Percentiles rank a stretch among this genome's conserved stretches.
phyloP scores from a whole-genome alignment of 2,797 vertebrate genomes.

The Coilia nasus region DNA sequence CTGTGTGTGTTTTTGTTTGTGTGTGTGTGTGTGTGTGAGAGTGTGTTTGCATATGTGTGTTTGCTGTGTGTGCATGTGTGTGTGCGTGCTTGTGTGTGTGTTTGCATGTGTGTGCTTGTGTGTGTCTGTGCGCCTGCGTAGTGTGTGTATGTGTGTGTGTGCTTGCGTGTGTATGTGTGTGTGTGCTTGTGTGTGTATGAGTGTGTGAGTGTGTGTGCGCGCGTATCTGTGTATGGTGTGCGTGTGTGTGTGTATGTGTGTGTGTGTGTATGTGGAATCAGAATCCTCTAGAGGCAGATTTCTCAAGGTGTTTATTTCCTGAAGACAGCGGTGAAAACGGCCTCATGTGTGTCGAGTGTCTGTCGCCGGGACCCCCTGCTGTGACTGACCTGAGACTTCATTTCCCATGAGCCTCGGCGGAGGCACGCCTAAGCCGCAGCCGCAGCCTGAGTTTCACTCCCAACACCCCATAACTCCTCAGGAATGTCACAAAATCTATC shows the following conservation, averaged over 20 bases:
- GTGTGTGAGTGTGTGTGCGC: no score
- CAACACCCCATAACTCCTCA: constrained; percentile 20
- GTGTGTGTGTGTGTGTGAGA: no score
- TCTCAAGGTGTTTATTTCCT: constrained; percentile 36
- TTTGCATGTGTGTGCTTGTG: not conserved
- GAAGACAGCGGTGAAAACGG: constrained; percentile 22
- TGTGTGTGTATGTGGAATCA: not conserved
- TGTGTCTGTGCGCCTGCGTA: not conserved
- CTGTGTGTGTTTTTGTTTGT: no score
- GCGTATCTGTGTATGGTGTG: not conserved
- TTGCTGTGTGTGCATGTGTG: no score
- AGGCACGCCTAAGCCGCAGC: not conserved
- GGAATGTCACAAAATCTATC: constrained; percentile 7
- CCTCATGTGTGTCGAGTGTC: not conserved
- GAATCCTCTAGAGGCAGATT: constrained; percentile 31
- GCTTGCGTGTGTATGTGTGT: no score
- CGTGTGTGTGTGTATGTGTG: not conserved
- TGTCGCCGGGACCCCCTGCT: not conserved
- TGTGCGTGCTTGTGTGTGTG: no score
- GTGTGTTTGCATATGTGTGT: no score
- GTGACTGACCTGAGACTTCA: constrained; percentile 5
- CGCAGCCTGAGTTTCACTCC: not conserved
- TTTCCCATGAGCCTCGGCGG: not conserved
- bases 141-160: no score
- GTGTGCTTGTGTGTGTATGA: no score